A percentile compares a stretch with the other conserved stretches of the same genome.
Conservation (phyloP, 1,140 invertebrate genomes). For the Colletes gigas region DNA sequence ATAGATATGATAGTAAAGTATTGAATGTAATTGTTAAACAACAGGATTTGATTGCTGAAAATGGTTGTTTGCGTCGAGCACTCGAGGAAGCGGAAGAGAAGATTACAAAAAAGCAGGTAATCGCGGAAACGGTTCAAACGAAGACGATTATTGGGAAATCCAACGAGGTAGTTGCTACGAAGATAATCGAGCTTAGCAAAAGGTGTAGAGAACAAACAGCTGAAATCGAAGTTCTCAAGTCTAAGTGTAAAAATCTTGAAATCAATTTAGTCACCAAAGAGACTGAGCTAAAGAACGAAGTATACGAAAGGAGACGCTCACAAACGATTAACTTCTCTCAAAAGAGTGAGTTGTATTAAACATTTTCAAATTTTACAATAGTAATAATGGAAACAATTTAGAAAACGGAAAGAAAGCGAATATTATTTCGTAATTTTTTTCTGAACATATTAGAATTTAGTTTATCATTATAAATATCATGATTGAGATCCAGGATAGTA, state of each 20-base stretch:
- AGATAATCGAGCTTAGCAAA: constrained; percentile 80
- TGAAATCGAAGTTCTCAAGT: constrained; percentile 76
- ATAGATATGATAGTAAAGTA: background rate
- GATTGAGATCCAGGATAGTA: constrained; percentile 53
- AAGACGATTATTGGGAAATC: constrained; percentile 36
- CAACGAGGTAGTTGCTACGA: constrained; percentile 68
- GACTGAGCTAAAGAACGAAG: constrained; percentile 53
- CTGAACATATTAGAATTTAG: background rate
- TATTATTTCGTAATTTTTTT: background rate
- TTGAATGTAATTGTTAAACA: constrained; percentile 3
- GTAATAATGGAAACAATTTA: too few relatives aligned
- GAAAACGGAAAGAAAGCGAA: background rate
- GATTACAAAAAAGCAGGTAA: constrained; percentile 15
- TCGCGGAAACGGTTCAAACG: background rate
- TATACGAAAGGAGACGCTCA: background rate
- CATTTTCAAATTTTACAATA: background rate
- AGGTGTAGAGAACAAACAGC: constrained; percentile 77
- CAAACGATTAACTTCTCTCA: background rate
- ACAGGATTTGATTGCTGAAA: constrained; percentile 76
- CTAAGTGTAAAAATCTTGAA: constrained; percentile 74
- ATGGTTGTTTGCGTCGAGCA: constrained; percentile 66
- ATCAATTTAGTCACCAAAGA: constrained; percentile 58
- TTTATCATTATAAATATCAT: constrained; percentile 19
- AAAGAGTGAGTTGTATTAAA: constrained; percentile 38
- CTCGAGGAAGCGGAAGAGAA: constrained; percentile 62